Evolutionary conservation across 2,797 vertebrate genomes (phyloP), one percentile per base, ranked within the genome.

Genomic region (Numenius phaeopus): DNA sequence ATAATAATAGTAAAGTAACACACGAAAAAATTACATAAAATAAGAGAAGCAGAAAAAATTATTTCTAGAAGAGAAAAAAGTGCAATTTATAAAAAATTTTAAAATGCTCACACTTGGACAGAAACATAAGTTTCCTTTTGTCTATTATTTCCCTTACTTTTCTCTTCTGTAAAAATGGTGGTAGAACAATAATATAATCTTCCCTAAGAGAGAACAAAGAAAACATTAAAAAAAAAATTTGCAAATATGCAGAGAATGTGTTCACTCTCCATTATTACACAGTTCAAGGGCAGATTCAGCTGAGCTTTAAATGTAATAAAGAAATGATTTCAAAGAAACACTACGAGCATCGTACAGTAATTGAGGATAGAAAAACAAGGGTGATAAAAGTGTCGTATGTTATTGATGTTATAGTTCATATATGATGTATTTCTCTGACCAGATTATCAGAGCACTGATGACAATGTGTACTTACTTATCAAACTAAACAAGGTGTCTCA

Each of bases 331-430:
- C 78, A 80, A 85, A 92, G 80, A 70, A 93, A 69, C 54, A 90
- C 39, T 84, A 85, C 0, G 1, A 90, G 81, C 64, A 58, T 55
- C 70, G 52, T 39, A n/a, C 23, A 72, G 81, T 75, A 96, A 97
- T 80, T 83, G 88, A 92, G 83, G 82, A 86, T 27, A 95, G 87
- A 95, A 91, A 92, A 95, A 73, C 71, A 94, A 87, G 61, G 52
- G 67, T 95, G 92, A 90, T 93, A 96, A 96, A 94, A 72, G 40
- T 83, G 91, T 90, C 88, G 46, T 58, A 42, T 89, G 67, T 90
- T 95, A 95, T 80, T 97, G 95, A 95, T 96, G 75, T 89, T 94
- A 62, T 37, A 92, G 88, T 94, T 96, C 88, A 70, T 88, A 91
- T 83, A 71, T 85, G 83, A 95, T 90, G 65, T 77, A 83, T 94